These are phyloP conservation scores for Todiramphus chloris DNA, from an alignment of 2,113 vertebrate genomes.

Conservation along the genomic window DNA sequence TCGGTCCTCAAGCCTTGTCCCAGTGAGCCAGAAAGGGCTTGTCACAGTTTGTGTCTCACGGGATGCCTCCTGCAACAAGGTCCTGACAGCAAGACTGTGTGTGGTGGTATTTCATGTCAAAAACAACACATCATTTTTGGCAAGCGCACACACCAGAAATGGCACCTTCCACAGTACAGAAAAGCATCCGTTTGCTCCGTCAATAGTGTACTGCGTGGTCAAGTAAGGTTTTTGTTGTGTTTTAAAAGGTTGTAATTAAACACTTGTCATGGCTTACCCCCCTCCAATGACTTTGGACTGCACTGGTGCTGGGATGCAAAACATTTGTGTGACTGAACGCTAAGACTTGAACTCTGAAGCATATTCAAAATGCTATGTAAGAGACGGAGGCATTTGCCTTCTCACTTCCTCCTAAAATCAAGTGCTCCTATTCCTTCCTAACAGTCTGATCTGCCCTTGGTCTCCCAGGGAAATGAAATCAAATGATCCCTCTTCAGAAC, in stretches of 20 bases:
- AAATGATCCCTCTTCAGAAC: slow-evolving; percentile 47
- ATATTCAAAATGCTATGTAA: background rate
- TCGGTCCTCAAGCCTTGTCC: background rate
- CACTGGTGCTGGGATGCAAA: slow-evolving; percentile 4
- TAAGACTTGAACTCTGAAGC: slow-evolving; percentile 41
- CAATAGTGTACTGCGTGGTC: background rate
- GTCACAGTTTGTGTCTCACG: background rate
- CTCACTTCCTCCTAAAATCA: slow-evolving; percentile 21
- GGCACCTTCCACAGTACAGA: background rate
- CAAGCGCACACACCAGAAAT: slow-evolving; percentile 17
- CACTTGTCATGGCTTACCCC: background rate
- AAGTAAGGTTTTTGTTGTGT: background rate
- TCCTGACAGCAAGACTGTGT: background rate
- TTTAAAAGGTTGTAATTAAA: slow-evolving; percentile 22
- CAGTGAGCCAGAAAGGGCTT: background rate
- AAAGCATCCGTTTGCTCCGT: background rate
- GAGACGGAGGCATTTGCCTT: background rate
- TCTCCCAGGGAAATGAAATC: slow-evolving; percentile 65
- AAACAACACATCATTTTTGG: background rate
- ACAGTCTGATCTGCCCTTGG: slow-evolving; percentile 29
- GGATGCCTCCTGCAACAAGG: background rate
- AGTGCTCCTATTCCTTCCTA: background rate
- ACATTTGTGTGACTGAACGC: background rate
- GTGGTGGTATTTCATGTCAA: background rate
- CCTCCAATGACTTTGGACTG: background rate